Percentiles rank a stretch among this genome's conserved stretches.
Conservation (phyloP, 2,797 vertebrate genomes). For the Salarias fasciatus region DNA sequence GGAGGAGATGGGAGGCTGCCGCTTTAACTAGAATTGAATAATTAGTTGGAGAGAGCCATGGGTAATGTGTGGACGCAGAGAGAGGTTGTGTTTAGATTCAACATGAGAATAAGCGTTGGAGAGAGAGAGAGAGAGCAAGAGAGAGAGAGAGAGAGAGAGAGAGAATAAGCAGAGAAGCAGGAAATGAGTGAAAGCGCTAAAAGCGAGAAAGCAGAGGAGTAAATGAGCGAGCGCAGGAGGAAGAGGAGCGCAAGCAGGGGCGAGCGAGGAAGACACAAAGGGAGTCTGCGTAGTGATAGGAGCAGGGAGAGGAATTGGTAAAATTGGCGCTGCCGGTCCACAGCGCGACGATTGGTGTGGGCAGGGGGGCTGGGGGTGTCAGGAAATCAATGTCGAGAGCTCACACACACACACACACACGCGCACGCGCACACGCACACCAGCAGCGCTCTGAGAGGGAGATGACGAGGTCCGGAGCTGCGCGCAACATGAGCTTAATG, state of each 20-base stretch:
- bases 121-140: not conserved
- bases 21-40: slow-evolving; percentile 56
- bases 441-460: slow-evolving; percentile 55
- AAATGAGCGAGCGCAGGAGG: not conserved
- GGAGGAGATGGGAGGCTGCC: slow-evolving; percentile 47
- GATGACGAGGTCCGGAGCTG: slow-evolving; percentile 77
- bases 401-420: slow-evolving; percentile 47
- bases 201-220: slow-evolving; percentile 5
- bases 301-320: slow-evolving; percentile 64
- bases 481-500: slow-evolving; percentile 81
- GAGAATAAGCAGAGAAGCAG: not conserved
- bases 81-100: slow-evolving; percentile 27
- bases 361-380: slow-evolving; percentile 52
- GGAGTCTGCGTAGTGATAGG: slow-evolving; percentile 24
- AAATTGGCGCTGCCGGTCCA: slow-evolving; percentile 69
- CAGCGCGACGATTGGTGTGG: slow-evolving; percentile 48
- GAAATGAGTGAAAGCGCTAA: not conserved
- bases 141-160: not conserved
- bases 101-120: slow-evolving; percentile 17
- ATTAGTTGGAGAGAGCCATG: slow-evolving; percentile 47
- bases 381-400: slow-evolving; percentile 78
- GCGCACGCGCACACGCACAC: slow-evolving; percentile 19
- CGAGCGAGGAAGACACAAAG: slow-evolving; percentile 14
- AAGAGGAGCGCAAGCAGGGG: not conserved
- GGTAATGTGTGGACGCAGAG: slow-evolving; percentile 35